Conservation (phyloP, 2,797 vertebrate species). For the Hyperoplus immaculatus region DNA sequence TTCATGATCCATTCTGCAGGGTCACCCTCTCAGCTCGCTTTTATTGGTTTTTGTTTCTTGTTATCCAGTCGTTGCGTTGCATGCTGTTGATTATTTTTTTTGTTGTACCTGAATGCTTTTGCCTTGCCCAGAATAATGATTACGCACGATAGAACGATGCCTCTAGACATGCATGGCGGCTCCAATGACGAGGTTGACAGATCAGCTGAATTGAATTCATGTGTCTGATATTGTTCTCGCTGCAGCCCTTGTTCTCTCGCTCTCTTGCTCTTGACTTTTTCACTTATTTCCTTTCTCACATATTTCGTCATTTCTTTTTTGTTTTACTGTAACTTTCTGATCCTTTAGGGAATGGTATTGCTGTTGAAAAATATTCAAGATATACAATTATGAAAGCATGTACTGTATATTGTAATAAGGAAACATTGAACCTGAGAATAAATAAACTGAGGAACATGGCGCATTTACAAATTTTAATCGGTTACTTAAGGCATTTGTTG, state of each 20-base stretch:
- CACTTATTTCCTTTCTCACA: neutral
- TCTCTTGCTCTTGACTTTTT: conserved; percentile 5
- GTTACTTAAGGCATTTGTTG: too few species aligned
- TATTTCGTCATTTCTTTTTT: neutral
- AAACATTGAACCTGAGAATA: too few species aligned
- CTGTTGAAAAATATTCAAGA: too few species aligned
- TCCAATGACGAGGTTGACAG: conserved; percentile 63
- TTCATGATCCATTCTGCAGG: conserved; percentile 37
- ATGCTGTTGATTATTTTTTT: conserved; percentile 47
- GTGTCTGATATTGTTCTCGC: conserved; percentile 45
- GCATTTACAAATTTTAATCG: too few species aligned
- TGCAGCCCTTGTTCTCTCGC: neutral
- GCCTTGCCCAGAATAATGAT: conserved; percentile 69
- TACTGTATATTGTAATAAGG: too few species aligned
- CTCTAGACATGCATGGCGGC: conserved; percentile 54
- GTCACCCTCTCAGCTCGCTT: conserved; percentile 48
- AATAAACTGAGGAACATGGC: too few species aligned
- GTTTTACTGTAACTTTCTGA: neutral
- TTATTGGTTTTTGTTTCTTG: conserved; percentile 68
- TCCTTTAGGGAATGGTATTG: too few species aligned
- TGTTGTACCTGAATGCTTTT: conserved; percentile 52
- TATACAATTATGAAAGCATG: too few species aligned
- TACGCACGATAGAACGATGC: conserved; percentile 48
- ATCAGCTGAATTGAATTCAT: conserved; percentile 66
- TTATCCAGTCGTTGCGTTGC: conserved; percentile 62